These are phyloP conservation scores for Danio choprae DNA, from an alignment of 2,797 vertebrate species.

Conservation along the genomic window DNA sequence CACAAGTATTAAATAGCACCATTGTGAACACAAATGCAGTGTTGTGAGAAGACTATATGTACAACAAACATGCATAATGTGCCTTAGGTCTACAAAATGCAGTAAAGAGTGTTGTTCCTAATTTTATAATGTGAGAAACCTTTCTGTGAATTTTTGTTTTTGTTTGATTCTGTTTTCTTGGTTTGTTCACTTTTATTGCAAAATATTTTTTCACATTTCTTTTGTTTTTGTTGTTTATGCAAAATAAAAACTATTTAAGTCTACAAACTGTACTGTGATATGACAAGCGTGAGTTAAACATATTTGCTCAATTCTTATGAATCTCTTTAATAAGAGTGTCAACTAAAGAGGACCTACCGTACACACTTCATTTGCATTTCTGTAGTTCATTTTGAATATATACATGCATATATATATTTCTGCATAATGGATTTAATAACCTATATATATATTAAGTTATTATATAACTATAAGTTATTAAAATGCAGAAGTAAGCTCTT, in stretches of 20 bases:
- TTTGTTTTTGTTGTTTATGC: background rate
- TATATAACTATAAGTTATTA: no score
- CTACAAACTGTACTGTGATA: slow-evolving; percentile 40
- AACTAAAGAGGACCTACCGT: background rate
- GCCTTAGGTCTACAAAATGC: background rate
- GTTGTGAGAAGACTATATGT: background rate
- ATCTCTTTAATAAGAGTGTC: background rate
- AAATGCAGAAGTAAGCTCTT: no score
- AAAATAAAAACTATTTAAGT: slow-evolving; percentile 23
- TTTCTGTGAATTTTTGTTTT: slow-evolving; percentile 54
- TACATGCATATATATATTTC: no score
- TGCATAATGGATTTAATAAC: no score
- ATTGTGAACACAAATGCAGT: background rate
- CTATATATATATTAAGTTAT: no score
- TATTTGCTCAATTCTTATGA: slow-evolving; percentile 14
- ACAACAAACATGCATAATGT: background rate
- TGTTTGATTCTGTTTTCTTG: slow-evolving; percentile 8
- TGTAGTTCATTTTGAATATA: background rate
- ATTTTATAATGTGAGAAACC: slow-evolving; percentile 45
- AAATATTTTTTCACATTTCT: background rate
- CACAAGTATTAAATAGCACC: background rate
- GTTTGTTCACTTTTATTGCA: background rate
- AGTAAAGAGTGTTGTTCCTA: background rate
- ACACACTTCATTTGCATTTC: background rate
- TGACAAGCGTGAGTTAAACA: slow-evolving; percentile 17